A percentile compares a stretch with the other conserved stretches of the same genome.
These are phyloP conservation scores for Gymnoscopelus microlampas DNA, from an alignment of 2,797 vertebrate genomes.

Conservation along the genomic window DNA sequence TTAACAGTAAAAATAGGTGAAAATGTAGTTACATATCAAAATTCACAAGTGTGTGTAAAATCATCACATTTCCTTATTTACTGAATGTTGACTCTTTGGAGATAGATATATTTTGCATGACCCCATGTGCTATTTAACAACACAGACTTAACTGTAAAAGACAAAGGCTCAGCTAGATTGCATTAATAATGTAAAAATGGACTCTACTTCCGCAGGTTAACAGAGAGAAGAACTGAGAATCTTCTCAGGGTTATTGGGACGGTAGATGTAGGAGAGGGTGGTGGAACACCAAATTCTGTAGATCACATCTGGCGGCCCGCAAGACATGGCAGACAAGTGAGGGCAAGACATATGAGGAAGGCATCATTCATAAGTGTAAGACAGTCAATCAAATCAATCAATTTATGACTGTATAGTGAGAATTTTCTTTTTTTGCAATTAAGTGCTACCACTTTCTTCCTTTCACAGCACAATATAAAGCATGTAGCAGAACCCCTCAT, in stretches of 20 bases:
- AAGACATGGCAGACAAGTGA: slow-evolving; percentile 74
- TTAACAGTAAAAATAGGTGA: too few species aligned
- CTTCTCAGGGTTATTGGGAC: slow-evolving; percentile 61
- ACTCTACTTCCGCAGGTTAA: slow-evolving; percentile 62
- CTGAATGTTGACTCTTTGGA: background rate
- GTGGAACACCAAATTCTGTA: slow-evolving; percentile 53
- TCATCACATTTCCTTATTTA: background rate
- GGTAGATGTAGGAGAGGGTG: slow-evolving; percentile 61
- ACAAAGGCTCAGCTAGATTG: too few species aligned
- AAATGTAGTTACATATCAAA: background rate
- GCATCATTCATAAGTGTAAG: slow-evolving; percentile 68
- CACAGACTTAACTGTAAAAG: too few species aligned
- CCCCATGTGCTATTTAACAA: background rate
- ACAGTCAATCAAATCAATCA: background rate
- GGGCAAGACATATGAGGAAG: slow-evolving; percentile 80
- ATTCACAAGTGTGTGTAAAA: background rate
- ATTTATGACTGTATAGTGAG: too few species aligned
- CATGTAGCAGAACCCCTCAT: slow-evolving; percentile 63
- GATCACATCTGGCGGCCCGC: slow-evolving; percentile 74
- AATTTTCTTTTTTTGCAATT: background rate
- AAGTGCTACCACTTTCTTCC: background rate
- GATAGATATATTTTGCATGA: background rate
- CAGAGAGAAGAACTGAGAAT: slow-evolving; percentile 76
- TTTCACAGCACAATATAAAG: slow-evolving; percentile 70
- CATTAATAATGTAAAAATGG: too few species aligned